These are phyloP conservation scores for Taurulus bubalis DNA, from an alignment of 2,113 vertebrate genomes.

Conservation along the genomic window DNA sequence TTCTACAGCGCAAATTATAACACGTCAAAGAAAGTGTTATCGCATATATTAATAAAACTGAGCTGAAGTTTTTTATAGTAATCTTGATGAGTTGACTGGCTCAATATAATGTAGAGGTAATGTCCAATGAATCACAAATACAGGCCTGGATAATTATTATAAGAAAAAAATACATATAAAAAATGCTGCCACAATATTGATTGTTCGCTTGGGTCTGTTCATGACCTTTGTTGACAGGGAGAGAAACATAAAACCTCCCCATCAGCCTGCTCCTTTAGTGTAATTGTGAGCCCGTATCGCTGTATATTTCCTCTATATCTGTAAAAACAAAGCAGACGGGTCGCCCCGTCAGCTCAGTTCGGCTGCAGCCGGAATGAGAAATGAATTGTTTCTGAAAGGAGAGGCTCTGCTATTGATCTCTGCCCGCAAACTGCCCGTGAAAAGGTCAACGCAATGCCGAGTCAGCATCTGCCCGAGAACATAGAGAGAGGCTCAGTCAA, in stretches of 20 bases:
- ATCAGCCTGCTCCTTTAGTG: not conserved
- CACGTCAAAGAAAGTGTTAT: not conserved
- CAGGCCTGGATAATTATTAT: not conserved
- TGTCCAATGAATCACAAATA: not conserved
- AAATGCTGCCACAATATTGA: not conserved
- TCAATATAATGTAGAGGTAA: not conserved
- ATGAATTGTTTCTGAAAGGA: constrained; percentile 13
- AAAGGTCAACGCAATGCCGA: constrained; percentile 42
- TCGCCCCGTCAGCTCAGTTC: constrained; percentile 6
- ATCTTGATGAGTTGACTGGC: not conserved
- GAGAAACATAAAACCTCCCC: not conserved
- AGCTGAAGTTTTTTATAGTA: not conserved
- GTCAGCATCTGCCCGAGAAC: constrained; percentile 3
- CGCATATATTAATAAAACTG: not conserved
- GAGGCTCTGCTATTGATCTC: constrained; percentile 27
- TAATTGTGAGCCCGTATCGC: not conserved
- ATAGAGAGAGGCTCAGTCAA: not conserved
- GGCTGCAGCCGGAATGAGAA: not conserved
- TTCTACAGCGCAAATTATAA: not conserved
- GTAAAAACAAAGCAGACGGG: not conserved
- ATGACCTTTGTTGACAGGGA: not conserved
- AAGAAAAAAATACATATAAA: not conserved
- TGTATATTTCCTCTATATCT: not conserved
- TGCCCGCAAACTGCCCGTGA: constrained; percentile 21
- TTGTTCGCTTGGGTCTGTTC: not conserved